Percentiles rank a stretch among this genome's conserved stretches.
Conservation (phyloP, 2,797 vertebrate species). For the Cuniculus paca region DNA sequence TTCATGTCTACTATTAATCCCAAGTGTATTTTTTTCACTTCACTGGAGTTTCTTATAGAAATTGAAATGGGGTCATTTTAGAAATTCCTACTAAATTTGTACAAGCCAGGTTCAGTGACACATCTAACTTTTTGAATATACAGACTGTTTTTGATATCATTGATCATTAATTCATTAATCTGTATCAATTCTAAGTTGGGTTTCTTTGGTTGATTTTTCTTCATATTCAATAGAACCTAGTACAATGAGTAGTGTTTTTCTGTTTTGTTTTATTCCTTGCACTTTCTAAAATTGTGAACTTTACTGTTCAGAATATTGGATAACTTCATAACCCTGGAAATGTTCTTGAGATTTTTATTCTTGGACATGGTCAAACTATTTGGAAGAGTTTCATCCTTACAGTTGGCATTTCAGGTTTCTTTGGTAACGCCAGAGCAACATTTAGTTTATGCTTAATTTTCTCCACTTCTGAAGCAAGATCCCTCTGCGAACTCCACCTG, state of each 20-base stretch:
- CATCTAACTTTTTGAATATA: constrained; percentile 1
- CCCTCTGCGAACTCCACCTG: background rate
- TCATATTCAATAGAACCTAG: background rate
- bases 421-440: background rate
- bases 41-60: background rate
- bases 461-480: background rate
- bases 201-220: background rate
- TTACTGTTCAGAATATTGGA: background rate
- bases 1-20: background rate
- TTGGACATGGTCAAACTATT: background rate
- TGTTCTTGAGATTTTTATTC: constrained; percentile 1
- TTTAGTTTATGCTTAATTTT: background rate
- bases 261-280: background rate
- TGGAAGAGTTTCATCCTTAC: background rate
- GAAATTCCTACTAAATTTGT: background rate
- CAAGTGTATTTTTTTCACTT: background rate
- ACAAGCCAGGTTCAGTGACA: background rate
- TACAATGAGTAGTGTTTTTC: background rate
- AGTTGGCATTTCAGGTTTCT: background rate
- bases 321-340: constrained; percentile 2
- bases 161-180: background rate
- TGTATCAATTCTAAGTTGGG: background rate
- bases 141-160: background rate
- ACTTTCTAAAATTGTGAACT: background rate
- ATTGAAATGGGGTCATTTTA: background rate